Percentiles rank a stretch among this genome's conserved stretches.
Conservation (phyloP, 2,888 invertebrate genomes). For the Drosophila borborema region DNA sequence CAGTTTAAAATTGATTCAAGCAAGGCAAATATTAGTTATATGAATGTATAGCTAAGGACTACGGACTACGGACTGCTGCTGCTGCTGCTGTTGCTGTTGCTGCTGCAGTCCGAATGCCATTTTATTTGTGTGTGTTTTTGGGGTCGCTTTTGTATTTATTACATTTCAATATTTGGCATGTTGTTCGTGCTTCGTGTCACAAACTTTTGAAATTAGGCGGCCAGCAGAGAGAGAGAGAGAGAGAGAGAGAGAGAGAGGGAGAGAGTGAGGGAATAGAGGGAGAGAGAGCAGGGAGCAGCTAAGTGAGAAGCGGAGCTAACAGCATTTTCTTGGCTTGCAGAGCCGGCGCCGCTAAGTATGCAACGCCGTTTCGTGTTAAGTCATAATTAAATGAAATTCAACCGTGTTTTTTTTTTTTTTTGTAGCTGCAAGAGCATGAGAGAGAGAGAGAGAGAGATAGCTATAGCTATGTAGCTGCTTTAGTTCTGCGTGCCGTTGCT, state of each 20-base stretch:
- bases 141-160: slow-evolving; percentile 62
- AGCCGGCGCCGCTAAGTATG: slow-evolving; percentile 67
- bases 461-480: not conserved
- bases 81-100: not conserved
- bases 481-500: slow-evolving; percentile 48
- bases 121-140: slow-evolving; percentile 22
- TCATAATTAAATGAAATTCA: slow-evolving; percentile 75
- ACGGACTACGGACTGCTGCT: not conserved
- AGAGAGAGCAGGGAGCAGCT: not conserved
- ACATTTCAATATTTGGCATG: slow-evolving; percentile 71
- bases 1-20: not conserved
- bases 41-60: not conserved
- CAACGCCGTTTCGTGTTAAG: slow-evolving; percentile 74
- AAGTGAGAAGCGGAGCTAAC: slow-evolving; percentile 10
- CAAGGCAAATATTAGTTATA: not conserved
- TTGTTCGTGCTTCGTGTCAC: slow-evolving; percentile 55
- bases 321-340: slow-evolving; percentile 56
- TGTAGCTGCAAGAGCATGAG: not conserved
- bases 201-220: slow-evolving; percentile 54
- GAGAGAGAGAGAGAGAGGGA: not conserved
- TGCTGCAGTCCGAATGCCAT: slow-evolving; percentile 4
- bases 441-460: not conserved
- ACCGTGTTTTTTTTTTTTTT: slow-evolving; percentile 12
- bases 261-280: not conserved
- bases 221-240: not conserved